phyloP scores from a whole-genome alignment of 2,888 invertebrate species.

The Sarcophaga variegata region DNA sequence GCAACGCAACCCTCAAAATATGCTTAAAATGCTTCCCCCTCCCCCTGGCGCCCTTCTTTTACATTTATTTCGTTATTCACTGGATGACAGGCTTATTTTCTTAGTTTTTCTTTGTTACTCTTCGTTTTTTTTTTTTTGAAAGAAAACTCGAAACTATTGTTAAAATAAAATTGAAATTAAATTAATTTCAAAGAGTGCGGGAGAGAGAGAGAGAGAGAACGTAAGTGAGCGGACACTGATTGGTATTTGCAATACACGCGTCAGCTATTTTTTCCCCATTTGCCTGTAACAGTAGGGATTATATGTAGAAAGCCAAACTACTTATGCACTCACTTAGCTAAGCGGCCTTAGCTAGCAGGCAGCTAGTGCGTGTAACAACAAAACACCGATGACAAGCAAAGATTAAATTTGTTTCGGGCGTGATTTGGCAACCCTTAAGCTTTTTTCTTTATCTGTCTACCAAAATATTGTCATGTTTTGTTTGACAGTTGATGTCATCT shows the following conservation, averaged over 20 bases:
- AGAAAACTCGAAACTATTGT: too few relatives aligned
- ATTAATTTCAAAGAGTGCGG: not conserved
- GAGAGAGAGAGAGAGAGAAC: not conserved
- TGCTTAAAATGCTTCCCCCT: constrained; percentile 11
- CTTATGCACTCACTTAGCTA: constrained; percentile 73
- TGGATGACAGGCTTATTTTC: constrained; percentile 55
- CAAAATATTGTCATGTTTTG: constrained; percentile 56
- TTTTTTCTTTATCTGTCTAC: constrained; percentile 22
- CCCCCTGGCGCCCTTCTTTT: not conserved
- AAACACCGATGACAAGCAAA: constrained; percentile 24
- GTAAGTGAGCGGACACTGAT: constrained; percentile 14
- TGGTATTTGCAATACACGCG: constrained; percentile 54
- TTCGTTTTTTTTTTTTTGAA: too few relatives aligned
- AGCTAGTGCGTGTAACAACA: constrained; percentile 8
- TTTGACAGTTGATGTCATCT: constrained; percentile 68
- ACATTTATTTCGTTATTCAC: not conserved
- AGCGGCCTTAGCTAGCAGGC: constrained; percentile 76
- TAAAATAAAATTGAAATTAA: not conserved
- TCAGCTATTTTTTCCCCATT: constrained; percentile 65
- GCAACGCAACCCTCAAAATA: constrained; percentile 6
- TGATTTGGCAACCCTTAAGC: constrained; percentile 65
- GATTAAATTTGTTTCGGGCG: constrained; percentile 58
- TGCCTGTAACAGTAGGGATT: constrained; percentile 66
- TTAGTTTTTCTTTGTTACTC: too few relatives aligned
- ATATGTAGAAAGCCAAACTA: constrained; percentile 75